Percentiles rank a stretch among this genome's conserved stretches.
Conservation (phyloP, 1,140 invertebrate genomes). For the Cataglyphis hispanica region DNA sequence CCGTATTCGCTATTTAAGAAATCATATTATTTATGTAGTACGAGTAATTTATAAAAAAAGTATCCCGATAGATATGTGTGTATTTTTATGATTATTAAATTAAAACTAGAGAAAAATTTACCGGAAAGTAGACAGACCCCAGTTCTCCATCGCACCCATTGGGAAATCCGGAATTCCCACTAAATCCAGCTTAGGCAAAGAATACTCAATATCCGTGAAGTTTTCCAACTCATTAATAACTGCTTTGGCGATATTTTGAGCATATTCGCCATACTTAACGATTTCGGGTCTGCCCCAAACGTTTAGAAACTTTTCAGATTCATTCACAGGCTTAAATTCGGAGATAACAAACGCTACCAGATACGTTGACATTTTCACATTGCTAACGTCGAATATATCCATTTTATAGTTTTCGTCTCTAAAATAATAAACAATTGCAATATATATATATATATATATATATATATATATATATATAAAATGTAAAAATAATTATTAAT, state of each 20-base stretch:
- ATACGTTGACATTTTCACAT: conserved; percentile 94
- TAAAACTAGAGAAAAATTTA: conserved; percentile 65
- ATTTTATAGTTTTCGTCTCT: conserved; percentile 82
- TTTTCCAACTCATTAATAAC: neutral
- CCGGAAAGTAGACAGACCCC: conserved; percentile 88
- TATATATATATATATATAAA: no score
- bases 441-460: no score
- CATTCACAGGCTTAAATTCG: conserved; percentile 67
- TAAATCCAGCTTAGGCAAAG: conserved; percentile 89
- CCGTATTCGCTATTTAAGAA: conserved; percentile 87
- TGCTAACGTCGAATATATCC: conserved; percentile 88
- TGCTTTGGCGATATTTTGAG: conserved; percentile 86
- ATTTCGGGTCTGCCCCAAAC: conserved; percentile 89
- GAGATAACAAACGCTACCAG: conserved; percentile 91
- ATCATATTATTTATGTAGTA: conserved; percentile 18
- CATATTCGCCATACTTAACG: conserved; percentile 87
- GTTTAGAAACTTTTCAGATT: conserved; percentile 45
- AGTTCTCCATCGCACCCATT: conserved; percentile 86
- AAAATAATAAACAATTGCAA: conserved; percentile 19
- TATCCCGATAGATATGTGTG: neutral
- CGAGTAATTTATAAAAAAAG: conserved; percentile 52
- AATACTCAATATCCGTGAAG: conserved; percentile 68
- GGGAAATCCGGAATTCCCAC: conserved; percentile 89
- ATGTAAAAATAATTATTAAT: neutral
- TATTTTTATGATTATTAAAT: neutral